Evolutionary conservation across 2,113 vertebrate species (phyloP), one percentile per base, ranked within the genome.

Genomic region (Syngnathus scovelli): DNA sequence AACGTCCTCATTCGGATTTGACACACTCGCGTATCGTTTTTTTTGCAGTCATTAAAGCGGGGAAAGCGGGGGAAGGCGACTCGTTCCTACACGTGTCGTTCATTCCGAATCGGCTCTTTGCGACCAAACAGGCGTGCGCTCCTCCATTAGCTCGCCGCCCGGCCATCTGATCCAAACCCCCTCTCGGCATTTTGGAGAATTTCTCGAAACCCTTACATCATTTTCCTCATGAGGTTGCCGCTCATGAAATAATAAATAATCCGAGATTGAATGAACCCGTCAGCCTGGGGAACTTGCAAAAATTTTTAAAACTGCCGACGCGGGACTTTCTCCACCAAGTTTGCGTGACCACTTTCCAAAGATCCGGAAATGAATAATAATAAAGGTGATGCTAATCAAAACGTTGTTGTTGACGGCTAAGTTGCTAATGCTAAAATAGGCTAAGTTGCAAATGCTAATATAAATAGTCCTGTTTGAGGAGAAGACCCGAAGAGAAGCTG

Each of bases 1-100:
- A 86, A 88, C 85, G 83, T 84, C 83, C 82, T 87, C 79, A 79
- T 86, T 85, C 84, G 83, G 71, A 83, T 85, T 81, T 81, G 85
- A 85, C 82, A 83, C 81, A 82, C 81, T 87, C 77, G 89, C 89
- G 87, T 84, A 90, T 80, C 84, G 67, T 33, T 33, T 33, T 33
- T 86, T 51, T 85, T 75, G 66, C 79, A 88, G 84, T 84, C 74
- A 75, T 86, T 67, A 77, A 88, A 86, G 64, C 67, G 69, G 70
- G 71, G 83, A n/a, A 11, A 76, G 68, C 51, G 71, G 66, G 51
- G 3, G 75, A 83, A 64, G 44, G 66, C 77, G 67, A 79, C 58
- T 15, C 61, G 66, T 71, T 66, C 70, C 83, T 70, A 80, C 81
- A 79, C 81, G 86, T 83, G 75, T 72, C 79, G 81, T 83, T 72